Evolutionary conservation across 2,113 vertebrate species (phyloP).

Genomic region (Hemichromis elongatus): DNA sequence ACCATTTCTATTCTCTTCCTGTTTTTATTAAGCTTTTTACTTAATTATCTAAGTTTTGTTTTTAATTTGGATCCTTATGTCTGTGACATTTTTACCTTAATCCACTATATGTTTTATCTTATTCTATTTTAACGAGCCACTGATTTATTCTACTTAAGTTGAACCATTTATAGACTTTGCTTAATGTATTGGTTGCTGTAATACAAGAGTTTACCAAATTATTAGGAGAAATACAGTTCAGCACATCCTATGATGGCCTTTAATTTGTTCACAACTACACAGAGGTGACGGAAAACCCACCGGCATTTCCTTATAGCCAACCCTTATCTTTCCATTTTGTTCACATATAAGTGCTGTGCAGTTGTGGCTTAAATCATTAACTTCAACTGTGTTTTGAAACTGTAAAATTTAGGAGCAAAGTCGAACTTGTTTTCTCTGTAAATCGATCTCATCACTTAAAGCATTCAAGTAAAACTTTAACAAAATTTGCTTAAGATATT

Average conservation of each 20-base stretch:
- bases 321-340: not conserved
- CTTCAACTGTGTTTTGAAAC: not conserved
- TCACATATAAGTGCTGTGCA: not conserved
- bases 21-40: not conserved
- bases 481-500: fast-evolving
- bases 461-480: not conserved
- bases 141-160: not conserved
- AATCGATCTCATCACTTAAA: not conserved
- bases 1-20: not conserved
- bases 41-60: not conserved
- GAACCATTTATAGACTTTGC: not conserved
- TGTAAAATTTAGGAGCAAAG: not conserved
- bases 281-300: not conserved
- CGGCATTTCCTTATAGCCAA: not conserved
- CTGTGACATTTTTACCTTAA: not conserved
- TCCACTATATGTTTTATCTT: not conserved
- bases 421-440: not conserved
- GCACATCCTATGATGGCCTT: not conserved
- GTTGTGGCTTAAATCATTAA: not conserved
- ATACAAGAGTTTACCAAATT: not conserved
- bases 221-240: not conserved
- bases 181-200: not conserved
- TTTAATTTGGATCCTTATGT: not conserved
- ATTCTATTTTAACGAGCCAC: not conserved
- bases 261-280: not conserved